Percentiles rank a stretch among this genome's conserved stretches.
These are phyloP conservation scores for Caenorhabditis afra DNA, from an alignment of 2,888 invertebrate genomes.

Conservation along the genomic window DNA sequence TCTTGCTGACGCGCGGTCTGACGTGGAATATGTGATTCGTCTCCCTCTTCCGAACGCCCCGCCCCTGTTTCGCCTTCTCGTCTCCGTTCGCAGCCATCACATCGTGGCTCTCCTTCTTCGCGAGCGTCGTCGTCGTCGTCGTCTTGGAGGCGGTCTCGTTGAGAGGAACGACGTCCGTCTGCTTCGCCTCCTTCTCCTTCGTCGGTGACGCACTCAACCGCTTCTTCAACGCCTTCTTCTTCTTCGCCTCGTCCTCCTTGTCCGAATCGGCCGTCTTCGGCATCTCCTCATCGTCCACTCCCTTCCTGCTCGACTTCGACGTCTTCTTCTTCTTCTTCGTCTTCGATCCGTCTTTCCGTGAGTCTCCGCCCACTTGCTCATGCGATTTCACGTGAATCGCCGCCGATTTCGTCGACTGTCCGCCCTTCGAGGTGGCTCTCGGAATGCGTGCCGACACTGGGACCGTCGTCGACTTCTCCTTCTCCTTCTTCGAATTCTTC, in stretches of 20 bases:
- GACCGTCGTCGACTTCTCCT: too few species aligned
- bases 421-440: neutral
- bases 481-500: too few species aligned
- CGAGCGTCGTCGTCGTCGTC: too few species aligned
- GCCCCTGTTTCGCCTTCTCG: constrained; percentile 4
- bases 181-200: constrained; percentile 8
- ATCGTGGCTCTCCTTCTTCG: too few species aligned
- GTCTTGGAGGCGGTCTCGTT: too few species aligned
- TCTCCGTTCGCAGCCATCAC: neutral
- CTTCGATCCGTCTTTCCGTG: neutral
- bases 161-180: neutral
- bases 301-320: neutral
- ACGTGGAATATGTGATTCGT: constrained; percentile 31
- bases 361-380: neutral
- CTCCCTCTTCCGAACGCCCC: constrained; percentile 15
- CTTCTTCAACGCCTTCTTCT: too few species aligned
- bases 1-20: constrained; percentile 13
- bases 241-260: neutral
- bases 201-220: neutral
- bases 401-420: constrained; percentile 8
- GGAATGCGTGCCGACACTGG: too few species aligned
- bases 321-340: neutral
- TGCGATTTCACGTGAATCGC: constrained; percentile 8
- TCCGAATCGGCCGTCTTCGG: constrained; percentile 36
- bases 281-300: constrained; percentile 22